Evolutionary conservation across 2,113 vertebrate genomes (phyloP), one percentile per base, ranked within the genome.

Genomic region (Puntigrus tetrazona): DNA sequence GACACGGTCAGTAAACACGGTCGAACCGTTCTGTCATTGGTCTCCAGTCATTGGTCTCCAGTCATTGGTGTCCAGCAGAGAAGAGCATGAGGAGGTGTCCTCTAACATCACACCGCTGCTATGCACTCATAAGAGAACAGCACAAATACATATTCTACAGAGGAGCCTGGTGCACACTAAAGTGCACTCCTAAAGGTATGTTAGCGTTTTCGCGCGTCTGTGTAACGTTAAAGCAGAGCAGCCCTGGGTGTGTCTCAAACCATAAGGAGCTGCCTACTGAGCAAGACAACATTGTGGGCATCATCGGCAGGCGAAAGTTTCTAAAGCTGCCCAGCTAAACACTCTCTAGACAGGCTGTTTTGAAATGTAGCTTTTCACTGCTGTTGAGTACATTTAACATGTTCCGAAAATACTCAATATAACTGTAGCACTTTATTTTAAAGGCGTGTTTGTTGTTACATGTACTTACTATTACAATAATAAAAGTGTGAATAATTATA

Each of bases 41-140:
- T 25, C 13, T 25, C n/a, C n/a, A n/a, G n/a, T n/a, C n/a, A n/a
- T n/a, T n/a, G n/a, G n/a, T n/a, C n/a, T n/a, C n/a, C n/a, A n/a
- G n/a, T n/a, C n/a, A n/a, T n/a, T n/a, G n/a, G 5, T 11, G 27
- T 16, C 1, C 13, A 3, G 13, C 43, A 45, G 13, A 5, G 47
- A n/a, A n/a, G 16, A 50, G 0, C 61, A 70, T 55, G 65, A 82
- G 80, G 80, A 82, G 80, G 45, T 72, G 65, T 25, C 80, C 80
- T 82, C 80, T 72, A 82, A 55, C 2, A 34, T 6, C 20, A 38
- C 2, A 14, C 38, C 2, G 10, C 43, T 14, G 41, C 27, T 22
- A 0, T 67, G 27, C 3, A 27, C n/a, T 63, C 9, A 43, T 41
- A 27, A 79, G 36, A 43, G 6, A 80, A 2, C 27, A 20, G 2